phyloP scores from a whole-genome alignment of 1,140 invertebrate genomes.

The Sycophila sp. region DNA sequence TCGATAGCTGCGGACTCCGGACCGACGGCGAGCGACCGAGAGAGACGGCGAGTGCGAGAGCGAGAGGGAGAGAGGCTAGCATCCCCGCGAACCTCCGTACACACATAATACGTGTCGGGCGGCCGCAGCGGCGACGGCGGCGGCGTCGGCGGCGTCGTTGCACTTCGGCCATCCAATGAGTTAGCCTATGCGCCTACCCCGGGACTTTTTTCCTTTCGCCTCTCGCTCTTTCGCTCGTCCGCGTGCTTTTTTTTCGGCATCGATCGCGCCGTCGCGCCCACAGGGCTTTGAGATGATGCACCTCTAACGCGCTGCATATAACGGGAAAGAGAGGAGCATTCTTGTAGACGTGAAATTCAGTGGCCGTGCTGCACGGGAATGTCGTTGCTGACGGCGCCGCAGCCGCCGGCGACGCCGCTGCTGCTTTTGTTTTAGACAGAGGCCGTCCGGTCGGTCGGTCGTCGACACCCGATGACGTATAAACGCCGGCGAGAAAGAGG shows the following conservation, averaged over 20 bases:
- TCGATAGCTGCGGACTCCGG: conserved; percentile 54
- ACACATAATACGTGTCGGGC: too few relatives aligned
- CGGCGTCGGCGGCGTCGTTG: conserved; percentile 39
- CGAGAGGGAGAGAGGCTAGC: too few relatives aligned
- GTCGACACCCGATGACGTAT: too few relatives aligned
- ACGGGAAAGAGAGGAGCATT: conserved; percentile 9
- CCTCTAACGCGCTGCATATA: conserved; percentile 32
- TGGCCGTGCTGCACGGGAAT: not conserved
- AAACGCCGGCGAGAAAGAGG: too few relatives aligned
- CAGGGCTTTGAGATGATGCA: conserved; percentile 32
- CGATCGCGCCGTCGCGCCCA: conserved; percentile 12
- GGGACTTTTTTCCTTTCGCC: too few relatives aligned
- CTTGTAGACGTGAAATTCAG: conserved; percentile 37
- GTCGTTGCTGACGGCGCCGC: not conserved
- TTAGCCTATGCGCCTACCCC: not conserved
- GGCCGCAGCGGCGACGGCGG: conserved; percentile 17
- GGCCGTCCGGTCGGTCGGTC: not conserved
- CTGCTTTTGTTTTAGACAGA: conserved; percentile 25
- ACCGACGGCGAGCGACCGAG: too few relatives aligned
- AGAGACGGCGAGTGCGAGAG: too few relatives aligned
- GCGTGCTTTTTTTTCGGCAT: conserved; percentile 4
- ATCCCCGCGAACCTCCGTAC: too few relatives aligned
- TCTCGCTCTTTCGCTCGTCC: not conserved
- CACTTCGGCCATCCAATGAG: conserved; percentile 48
- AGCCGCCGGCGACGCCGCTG: not conserved